Evolutionary conservation across 2,888 invertebrate genomes (phyloP), one percentile per base, ranked within the genome.

Genomic region (Leucophora obtusa): DNA sequence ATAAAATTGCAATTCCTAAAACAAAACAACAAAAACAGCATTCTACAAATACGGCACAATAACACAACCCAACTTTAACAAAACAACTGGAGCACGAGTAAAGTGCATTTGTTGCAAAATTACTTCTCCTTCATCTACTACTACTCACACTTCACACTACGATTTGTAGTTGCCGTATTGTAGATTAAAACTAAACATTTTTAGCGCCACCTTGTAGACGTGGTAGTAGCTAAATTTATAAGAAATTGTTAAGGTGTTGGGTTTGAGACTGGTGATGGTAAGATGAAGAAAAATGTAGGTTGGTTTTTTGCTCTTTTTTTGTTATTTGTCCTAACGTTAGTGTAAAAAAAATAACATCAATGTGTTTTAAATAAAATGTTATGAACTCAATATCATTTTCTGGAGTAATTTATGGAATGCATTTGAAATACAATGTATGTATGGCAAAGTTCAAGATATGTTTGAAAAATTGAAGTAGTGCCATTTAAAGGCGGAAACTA

Each of bases 1-100:
- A 85, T 86, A 82, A 82, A 82, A 78, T 77, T 79, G 76, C 79
- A 80, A 78, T 79, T 71, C 54, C 73, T 71, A 62, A 66, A 80
- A 63, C 17, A 66, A 71, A 43, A 18, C 35, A 68, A 56, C 24
- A 66, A 33, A 33, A 53, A 17, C 21, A 53, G 24, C 14, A 56
- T 24, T 15, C 50, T n/a, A 50, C 14, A 33, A 33, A 59, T 47
- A 47, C 6, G 1, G 43, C 43, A 38, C 47, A 73, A 43, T 35
- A 59, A 59, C 35, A 53, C 35, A 7, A 43, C 50, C 24, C 24
- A 24, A 24, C 24, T 24, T 3, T 3, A 62, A 60, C 28, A 65
- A 28, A 54, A 69, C 69, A 81, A 81, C 77, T 81, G 54, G 72
- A 80, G 76, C 80, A 69, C 68, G 51, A 76, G 80, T 56, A 76